These are phyloP conservation scores for Tachina grossa DNA, from an alignment of 2,888 invertebrate species.

Conservation along the genomic window DNA sequence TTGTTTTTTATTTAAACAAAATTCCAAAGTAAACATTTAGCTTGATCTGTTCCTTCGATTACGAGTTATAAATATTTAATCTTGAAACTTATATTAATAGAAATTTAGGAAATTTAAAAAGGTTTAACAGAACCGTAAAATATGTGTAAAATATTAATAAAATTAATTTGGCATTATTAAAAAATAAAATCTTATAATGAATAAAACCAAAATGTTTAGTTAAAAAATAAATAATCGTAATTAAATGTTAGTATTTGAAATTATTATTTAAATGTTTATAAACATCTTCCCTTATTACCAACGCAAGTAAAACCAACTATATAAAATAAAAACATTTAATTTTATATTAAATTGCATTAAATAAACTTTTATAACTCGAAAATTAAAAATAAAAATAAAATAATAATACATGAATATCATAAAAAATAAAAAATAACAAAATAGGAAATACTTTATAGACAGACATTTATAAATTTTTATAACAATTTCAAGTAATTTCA, in stretches of 20 bases:
- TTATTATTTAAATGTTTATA: constrained; percentile 65
- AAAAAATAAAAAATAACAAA: background rate
- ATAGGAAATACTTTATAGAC: constrained; percentile 21
- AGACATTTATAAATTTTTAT: constrained; percentile 62
- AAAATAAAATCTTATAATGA: constrained; percentile 57
- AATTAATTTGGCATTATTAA: constrained; percentile 59
- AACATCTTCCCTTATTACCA: constrained; percentile 43
- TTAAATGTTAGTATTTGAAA: constrained; percentile 65
- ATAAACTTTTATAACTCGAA: constrained; percentile 41
- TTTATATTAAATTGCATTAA: constrained; percentile 42
- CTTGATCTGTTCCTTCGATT: constrained; percentile 76
- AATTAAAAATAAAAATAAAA: constrained; percentile 17
- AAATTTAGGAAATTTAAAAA: constrained; percentile 63
- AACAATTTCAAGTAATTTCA: constrained; percentile 66
- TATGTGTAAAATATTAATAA: constrained; percentile 68
- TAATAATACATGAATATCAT: constrained; percentile 37
- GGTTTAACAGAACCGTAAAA: constrained; percentile 60
- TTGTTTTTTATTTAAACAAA: background rate
- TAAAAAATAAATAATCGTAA: constrained; percentile 41
- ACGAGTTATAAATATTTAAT: constrained; percentile 69
- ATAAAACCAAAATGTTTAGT: constrained; percentile 62
- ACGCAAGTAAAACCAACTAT: constrained; percentile 8
- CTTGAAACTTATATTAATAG: constrained; percentile 60
- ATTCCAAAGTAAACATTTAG: constrained; percentile 52
- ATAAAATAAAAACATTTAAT: constrained; percentile 14